Conservation (phyloP, 64 coral and sea anemone genomes). For the Acropora yongei region DNA sequence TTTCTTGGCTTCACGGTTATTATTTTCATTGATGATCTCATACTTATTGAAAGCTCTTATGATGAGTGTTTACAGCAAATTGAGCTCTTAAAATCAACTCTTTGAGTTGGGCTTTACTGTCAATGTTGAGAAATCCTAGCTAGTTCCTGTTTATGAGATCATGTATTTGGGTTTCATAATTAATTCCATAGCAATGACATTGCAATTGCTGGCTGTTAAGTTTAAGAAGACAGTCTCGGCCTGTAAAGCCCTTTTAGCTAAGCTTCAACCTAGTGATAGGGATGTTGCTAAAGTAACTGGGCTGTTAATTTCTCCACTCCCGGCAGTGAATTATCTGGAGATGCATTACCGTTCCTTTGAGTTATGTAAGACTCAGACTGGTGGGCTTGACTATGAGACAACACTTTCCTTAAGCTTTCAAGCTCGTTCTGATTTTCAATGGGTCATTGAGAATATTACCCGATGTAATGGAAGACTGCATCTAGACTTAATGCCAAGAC, state of each 20-base stretch:
- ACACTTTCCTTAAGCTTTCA: not conserved
- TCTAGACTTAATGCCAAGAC: constrained; percentile 65
- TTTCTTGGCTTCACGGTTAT: too few species aligned
- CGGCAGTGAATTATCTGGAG: constrained; percentile 48
- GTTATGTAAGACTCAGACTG: constrained; percentile 4
- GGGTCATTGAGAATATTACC: constrained; percentile 41
- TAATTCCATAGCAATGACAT: constrained; percentile 45
- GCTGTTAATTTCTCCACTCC: constrained; percentile 71
- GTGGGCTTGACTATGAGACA: constrained; percentile 45
- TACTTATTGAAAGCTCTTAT: too few species aligned
- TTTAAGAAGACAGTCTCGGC: constrained; percentile 2
- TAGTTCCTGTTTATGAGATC: not conserved
- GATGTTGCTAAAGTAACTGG: constrained; percentile 60
- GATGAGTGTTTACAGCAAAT: not conserved
- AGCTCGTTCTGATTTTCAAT: constrained; percentile 31
- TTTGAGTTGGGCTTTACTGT: constrained; percentile 35
- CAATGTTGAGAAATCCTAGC: constrained; percentile 37
- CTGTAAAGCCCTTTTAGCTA: constrained; percentile 16
- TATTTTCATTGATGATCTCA: too few species aligned
- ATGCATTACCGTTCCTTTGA: not conserved
- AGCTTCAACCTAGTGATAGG: constrained; percentile 17
- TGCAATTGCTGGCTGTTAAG: constrained; percentile 42
- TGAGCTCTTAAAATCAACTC: not conserved
- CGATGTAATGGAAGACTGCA: not conserved
- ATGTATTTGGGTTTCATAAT: constrained; percentile 32